Base-by-base conservation (phyloP, 2,888 invertebrate species). In the Heliothis peltigera region DNA sequence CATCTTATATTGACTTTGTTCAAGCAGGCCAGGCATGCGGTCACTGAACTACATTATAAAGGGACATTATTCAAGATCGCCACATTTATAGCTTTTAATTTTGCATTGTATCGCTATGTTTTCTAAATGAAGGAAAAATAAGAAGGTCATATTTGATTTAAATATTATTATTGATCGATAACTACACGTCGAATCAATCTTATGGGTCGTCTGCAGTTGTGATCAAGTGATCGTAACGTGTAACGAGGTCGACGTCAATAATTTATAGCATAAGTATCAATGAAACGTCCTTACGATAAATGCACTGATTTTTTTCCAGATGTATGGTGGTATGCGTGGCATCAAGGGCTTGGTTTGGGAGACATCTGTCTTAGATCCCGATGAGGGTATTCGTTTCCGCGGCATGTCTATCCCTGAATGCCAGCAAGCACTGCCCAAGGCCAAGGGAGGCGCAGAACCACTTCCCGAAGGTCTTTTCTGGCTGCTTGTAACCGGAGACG, bases 251-350 rank as follows among this genome's bases (percentile, higher is more conserved):
- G 70, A 55, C 55, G 62, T 32, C 75, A 74, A 74, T 67, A 22
- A 67, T 48, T 12, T 52, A 22, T 8, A 6, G 8, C 39, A 39
- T 46, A 56, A 18, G 47, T 42, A 43, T 15, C 28, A 39, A 51
- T 43, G 43, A 39, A 55, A 39, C 28, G n/a, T 35, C 49, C 8
- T 15, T 64, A 55, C 21, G 43, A 43, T 51, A 25, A 22, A 18
- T 47, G 10, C 28, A 43, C 62, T 55, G 15, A 58, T 15, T 70
- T 77, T n/a, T 51, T 42, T 35, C 17, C 87, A 97, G 97, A 97
- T 97, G 97, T 97, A 99, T 93, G 98, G 99, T 81, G 99, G 99
- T 55, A 99, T 99, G 99, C 96, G 99, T 86, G 98, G 98, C 42
- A 98, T 99, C 94, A 98, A 98, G 90, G 98, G 98, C 75, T 95